phyloP scores from a whole-genome alignment of 2,797 vertebrate species.

The Channallabes apus region DNA sequence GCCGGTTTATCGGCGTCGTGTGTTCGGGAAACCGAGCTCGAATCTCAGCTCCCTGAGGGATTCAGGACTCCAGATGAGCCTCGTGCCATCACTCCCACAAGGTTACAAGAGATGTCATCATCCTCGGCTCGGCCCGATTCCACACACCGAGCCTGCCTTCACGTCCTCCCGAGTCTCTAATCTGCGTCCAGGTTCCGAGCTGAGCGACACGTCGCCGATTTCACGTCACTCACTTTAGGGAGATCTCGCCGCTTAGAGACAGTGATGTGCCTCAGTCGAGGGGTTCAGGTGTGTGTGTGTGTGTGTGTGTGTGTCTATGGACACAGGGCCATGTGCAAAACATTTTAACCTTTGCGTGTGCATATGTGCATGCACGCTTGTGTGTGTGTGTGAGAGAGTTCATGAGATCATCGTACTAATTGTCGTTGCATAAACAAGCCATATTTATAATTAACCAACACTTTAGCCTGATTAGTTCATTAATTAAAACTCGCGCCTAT shows the following conservation, averaged over 20 bases:
- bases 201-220: neutral
- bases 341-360: slow-evolving; percentile 15
- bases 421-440: slow-evolving; percentile 38
- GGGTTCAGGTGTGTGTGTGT: neutral
- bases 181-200: neutral
- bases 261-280: slow-evolving; percentile 7
- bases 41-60: neutral
- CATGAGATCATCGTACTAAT: slow-evolving; percentile 28
- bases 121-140: slow-evolving; percentile 11
- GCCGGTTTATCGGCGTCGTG: too few species aligned
- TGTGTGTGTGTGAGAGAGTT: neutral
- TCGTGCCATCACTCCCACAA: slow-evolving; percentile 31
- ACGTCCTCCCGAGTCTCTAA: neutral
- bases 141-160: neutral
- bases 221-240: neutral
- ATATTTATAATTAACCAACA: slow-evolving; percentile 39
- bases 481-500: slow-evolving; percentile 30
- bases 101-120: slow-evolving; percentile 51
- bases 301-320: neutral
- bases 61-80: neutral
- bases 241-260: neutral
- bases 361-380: neutral
- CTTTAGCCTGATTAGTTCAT: slow-evolving; percentile 38
- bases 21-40: neutral
- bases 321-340: neutral